Evolutionary conservation across 1,140 invertebrate species (phyloP).

Genomic region (Trichogramma pretiosum): DNA sequence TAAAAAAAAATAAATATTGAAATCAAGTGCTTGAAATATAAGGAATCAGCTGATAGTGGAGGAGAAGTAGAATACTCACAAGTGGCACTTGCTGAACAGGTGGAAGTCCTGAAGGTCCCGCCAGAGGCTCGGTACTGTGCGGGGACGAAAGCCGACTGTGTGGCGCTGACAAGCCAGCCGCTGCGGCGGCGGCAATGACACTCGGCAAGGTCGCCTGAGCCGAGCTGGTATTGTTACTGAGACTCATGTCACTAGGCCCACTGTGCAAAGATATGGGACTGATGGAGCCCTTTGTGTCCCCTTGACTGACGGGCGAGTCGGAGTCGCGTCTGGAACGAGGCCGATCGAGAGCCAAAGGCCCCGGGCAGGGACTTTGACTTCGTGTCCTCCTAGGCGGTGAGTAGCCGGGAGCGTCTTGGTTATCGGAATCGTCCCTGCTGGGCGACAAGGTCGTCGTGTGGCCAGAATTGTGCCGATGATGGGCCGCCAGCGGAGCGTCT

Average conservation of each 20-base stretch:
- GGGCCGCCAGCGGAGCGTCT: conserved; percentile 35
- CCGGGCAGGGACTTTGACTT: conserved; percentile 40
- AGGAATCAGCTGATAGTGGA: too few species aligned
- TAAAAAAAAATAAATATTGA: too few species aligned
- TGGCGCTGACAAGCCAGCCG: conserved; percentile 32
- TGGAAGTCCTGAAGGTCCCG: conserved; percentile 66
- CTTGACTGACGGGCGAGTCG: conserved; percentile 33
- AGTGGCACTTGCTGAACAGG: conserved; percentile 79
- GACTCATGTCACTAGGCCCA: conserved; percentile 51
- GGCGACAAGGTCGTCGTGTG: conserved; percentile 36
- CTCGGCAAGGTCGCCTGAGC: conserved; percentile 11
- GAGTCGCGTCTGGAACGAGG: conserved; percentile 35
- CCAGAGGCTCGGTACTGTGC: conserved; percentile 58
- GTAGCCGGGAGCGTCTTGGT: conserved; percentile 33
- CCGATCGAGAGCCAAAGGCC: conserved; percentile 39
- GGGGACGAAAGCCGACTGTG: conserved; percentile 53
- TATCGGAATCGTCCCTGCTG: conserved; percentile 29
- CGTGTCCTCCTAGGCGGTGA: conserved; percentile 34
- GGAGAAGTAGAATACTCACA: conserved; percentile 61
- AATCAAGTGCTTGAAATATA: too few species aligned
- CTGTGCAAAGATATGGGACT: conserved; percentile 46
- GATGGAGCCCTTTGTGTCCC: conserved; percentile 39
- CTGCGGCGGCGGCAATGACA: conserved; percentile 17
- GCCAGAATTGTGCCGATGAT: background rate
- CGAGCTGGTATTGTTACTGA: conserved; percentile 40